Percentiles rank a stretch among this genome's conserved stretches.
Conservation (phyloP, 2,113 vertebrate genomes). For the Myotis yumanensis region DNA sequence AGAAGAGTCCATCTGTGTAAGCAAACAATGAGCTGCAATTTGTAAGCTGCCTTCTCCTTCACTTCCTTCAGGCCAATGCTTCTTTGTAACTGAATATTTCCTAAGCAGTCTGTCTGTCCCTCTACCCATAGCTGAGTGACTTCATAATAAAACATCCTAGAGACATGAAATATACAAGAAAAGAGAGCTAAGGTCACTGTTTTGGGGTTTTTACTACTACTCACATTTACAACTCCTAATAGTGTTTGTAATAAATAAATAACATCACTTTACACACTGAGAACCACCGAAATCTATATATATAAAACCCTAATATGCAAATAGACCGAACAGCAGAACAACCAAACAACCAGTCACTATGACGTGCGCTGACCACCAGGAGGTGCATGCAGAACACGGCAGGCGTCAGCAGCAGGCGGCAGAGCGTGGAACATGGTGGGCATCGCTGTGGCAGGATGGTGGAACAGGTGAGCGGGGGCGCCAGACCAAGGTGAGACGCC, state of each 20-base stretch:
- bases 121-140: neutral
- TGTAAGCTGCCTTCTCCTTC: neutral
- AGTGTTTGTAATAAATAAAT: neutral
- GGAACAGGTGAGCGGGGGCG: no score
- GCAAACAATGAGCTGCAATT: neutral
- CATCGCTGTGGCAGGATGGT: no score
- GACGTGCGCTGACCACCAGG: no score
- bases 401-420: no score
- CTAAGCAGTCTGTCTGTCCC: neutral
- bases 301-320: no score
- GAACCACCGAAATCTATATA: neutral
- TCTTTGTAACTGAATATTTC: neutral
- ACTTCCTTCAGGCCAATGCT: neutral
- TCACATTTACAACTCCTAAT: neutral
- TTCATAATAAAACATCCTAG: constrained; percentile 11
- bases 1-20: neutral
- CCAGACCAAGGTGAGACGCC: no score
- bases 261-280: neutral
- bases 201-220: neutral
- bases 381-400: no score
- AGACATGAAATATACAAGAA: neutral
- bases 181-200: neutral
- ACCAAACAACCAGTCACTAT: no score
- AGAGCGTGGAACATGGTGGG: no score
- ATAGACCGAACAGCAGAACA: no score